Evolutionary conservation across 1,140 invertebrate genomes (phyloP), one percentile per base, ranked within the genome.

Genomic region (Andricus grossulariae): DNA sequence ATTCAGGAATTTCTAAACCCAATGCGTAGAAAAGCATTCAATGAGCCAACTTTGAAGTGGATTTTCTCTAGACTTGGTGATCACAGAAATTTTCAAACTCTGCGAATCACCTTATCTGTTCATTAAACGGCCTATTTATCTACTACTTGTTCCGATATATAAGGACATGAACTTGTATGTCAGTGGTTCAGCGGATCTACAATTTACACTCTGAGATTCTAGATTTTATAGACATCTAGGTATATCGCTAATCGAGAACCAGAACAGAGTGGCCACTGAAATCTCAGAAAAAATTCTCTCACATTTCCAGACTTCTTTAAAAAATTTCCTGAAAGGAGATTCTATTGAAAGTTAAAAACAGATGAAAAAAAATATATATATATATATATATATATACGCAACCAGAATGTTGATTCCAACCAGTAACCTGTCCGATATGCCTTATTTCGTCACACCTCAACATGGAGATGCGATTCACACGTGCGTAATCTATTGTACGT

Each of bases 121-220:
- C 57, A 60, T 60, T 60, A 60, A 60, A 60, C 32, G 57, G 12
- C 57, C 57, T 60, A 60, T 60, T 60, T 60, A 60, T 32, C 21
- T 60, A 25, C 21, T 60, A 60, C 21, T 60, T 60, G 57, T 60
- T 60, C 21, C 3, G 57, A 60, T 60, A 12, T 60, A 60, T 60
- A 60, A 32, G 57, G 57, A 60, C 57, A 21, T 60, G 57, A 60
- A 60, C 57, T 60, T 60, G 57, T 60, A 32, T 60, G 57, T 60
- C 21, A 60, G 57, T 60, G 57, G 57, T 60, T 60, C 57, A 60
- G 32, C 57, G 57, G 57, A 60, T 60, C 57, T 60, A 19, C 25
- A 60, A 60, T 60, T 60, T 60, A 39, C 19, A 55, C 19, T 55
- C 21, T 55, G 10, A 55, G 11, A 13, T 19, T 21, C n/a, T 19